Conservation (phyloP, 2,888 invertebrate genomes). For the Norana najaformis region DNA sequence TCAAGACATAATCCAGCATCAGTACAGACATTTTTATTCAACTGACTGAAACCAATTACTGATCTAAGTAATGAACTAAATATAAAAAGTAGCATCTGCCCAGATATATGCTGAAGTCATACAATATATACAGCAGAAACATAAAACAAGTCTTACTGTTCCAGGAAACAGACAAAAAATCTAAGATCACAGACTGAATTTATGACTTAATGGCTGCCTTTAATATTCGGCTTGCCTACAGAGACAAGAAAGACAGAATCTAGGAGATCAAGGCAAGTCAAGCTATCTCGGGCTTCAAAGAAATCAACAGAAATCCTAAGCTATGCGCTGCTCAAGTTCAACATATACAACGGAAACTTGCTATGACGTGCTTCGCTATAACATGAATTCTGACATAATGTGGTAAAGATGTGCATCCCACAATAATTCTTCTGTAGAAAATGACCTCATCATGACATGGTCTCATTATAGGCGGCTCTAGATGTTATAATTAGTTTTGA, state of each 20-base stretch:
- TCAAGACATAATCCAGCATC: neutral
- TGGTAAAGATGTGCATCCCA: too few species aligned
- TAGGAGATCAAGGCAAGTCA: neutral
- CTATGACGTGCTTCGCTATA: too few species aligned
- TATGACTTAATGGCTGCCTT: neutral
- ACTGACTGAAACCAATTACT: neutral
- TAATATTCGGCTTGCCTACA: neutral
- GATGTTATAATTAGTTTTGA: too few species aligned
- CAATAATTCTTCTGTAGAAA: too few species aligned
- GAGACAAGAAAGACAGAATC: neutral
- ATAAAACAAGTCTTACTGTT: constrained; percentile 9
- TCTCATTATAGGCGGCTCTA: too few species aligned
- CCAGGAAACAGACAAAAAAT: neutral
- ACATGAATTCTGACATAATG: too few species aligned
- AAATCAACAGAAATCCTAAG: neutral
- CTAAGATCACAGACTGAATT: constrained; percentile 8
- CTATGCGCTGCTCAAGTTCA: neutral
- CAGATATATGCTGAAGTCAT: neutral
- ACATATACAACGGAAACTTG: too few species aligned
- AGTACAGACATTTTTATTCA: neutral
- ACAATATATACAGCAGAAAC: neutral
- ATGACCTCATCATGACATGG: too few species aligned
- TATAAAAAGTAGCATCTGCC: neutral
- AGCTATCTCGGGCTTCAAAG: neutral
- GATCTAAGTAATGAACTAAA: neutral